A percentile compares a stretch with the other conserved stretches of the same genome.
These are phyloP conservation scores for Erethizon dorsatum DNA, from an alignment of 2,797 vertebrate species.

Conservation along the genomic window DNA sequence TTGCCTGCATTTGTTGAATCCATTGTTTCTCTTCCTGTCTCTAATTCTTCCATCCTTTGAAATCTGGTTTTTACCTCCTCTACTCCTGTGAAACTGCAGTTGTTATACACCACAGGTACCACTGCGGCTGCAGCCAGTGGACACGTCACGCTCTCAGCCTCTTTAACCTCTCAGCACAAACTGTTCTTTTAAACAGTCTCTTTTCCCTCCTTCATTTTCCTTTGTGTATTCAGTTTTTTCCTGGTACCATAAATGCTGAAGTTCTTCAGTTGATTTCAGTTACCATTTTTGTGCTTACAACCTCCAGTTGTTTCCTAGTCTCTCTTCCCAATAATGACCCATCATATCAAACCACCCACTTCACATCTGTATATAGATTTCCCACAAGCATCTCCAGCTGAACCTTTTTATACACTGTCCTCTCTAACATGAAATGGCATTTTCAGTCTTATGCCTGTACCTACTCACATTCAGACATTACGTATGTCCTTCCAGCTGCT, in stretches of 20 bases:
- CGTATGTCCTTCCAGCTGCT: not conserved
- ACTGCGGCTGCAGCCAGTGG: not conserved
- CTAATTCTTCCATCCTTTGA: not conserved
- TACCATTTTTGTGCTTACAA: not conserved
- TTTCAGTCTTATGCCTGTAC: not conserved
- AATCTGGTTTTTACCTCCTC: not conserved
- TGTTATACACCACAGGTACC: not conserved
- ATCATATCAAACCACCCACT: not conserved
- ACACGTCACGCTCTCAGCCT: not conserved
- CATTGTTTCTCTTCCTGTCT: not conserved
- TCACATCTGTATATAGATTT: not conserved
- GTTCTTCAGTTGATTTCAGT: not conserved
- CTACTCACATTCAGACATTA: not conserved
- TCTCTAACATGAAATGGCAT: not conserved
- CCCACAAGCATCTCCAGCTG: not conserved
- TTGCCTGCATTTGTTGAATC: not conserved
- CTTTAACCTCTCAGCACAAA: not conserved
- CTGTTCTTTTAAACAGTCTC: not conserved
- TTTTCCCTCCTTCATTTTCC: not conserved
- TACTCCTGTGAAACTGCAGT: not conserved
- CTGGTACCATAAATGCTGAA: not conserved
- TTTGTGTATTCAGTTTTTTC: not conserved
- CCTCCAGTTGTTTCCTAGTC: not conserved
- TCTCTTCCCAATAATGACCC: not conserved
- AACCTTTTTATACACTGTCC: not conserved